Evolutionary conservation across 2,113 vertebrate species (phyloP).

Genomic region (Psittacara wagleri): DNA sequence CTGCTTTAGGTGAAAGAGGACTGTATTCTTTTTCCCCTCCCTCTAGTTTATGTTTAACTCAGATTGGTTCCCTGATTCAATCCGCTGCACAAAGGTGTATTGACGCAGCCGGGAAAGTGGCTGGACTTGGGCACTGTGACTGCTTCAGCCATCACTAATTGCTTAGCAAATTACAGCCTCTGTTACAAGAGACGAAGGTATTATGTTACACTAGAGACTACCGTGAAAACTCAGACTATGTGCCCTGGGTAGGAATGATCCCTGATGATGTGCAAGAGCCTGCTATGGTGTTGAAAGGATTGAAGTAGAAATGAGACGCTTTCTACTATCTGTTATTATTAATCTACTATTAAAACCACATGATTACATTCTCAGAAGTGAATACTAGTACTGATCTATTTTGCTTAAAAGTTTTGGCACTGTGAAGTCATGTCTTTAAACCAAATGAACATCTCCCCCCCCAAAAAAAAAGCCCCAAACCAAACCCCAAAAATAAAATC

Average conservation of each 20-base stretch:
- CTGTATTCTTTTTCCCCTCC: not conserved
- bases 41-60: not conserved
- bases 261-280: not conserved
- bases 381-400: not conserved
- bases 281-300: not conserved
- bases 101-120: not conserved
- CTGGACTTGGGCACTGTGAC: not conserved
- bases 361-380: not conserved
- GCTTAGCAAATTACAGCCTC: not conserved
- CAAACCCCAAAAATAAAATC: not conserved
- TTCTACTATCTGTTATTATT: not conserved
- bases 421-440: not conserved
- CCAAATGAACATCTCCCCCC: not conserved
- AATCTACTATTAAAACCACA: not conserved
- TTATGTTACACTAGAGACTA: not conserved
- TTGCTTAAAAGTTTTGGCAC: not conserved
- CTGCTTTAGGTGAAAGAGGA: not conserved
- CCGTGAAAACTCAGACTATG: not conserved
- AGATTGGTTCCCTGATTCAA: not conserved
- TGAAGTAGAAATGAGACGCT: not conserved
- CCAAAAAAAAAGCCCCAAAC: not conserved
- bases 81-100: not conserved
- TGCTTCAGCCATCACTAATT: not conserved
- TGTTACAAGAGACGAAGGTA: not conserved
- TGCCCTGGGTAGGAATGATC: not conserved